Evolutionary conservation across 2,888 invertebrate genomes (phyloP), one percentile per base, ranked within the genome.

Genomic region (Galerucella pusilla): DNA sequence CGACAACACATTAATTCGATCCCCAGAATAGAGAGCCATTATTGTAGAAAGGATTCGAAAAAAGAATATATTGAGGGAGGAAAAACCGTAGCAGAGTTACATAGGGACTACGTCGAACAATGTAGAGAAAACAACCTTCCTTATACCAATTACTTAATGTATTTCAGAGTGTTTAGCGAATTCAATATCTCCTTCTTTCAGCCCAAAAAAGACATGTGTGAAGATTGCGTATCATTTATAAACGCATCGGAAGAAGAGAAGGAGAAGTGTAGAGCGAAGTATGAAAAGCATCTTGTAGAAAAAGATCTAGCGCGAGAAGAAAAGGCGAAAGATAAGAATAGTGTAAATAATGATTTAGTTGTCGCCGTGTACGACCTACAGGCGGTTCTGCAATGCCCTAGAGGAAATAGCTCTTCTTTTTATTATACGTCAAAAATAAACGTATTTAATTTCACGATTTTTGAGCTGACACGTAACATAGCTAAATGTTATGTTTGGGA

Each of bases 291-390:
- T n/a, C n/a, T 52, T 14, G n/a, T 14, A 52, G 52, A 52, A 52
- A 52, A 52, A n/a, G n/a, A 52, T 52, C 52, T 52, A 52, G 52
- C 52, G n/a, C 2, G 52, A 52, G 12, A 52, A 52, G n/a, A 52
- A 14, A 52, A 52, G 20, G 63, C 61, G n/a, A 70, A 70, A 70
- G 28, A 70, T 28, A 4, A 28, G 28, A 28, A 28, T 28, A 28
- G 28, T 28, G 28, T 28, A 28, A 28, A 28, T 28, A 28, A 28
- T 28, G 28, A 28, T 28, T 28, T 28, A 28, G 28, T 28, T 28
- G 28, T 28, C 28, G 28, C 28, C 28, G 4, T 28, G 28, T 28
- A 28, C 28, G 28, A 28, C 28, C 28, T 28, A 28, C 28, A 28
- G 28, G 28, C 28, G 4, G 28, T 28, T 28, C 28, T 28, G 28